These are phyloP conservation scores for Mastigias papua DNA, from an alignment of 30 jellyfish, hydroid and myxozoan species.

Conservation along the genomic window DNA sequence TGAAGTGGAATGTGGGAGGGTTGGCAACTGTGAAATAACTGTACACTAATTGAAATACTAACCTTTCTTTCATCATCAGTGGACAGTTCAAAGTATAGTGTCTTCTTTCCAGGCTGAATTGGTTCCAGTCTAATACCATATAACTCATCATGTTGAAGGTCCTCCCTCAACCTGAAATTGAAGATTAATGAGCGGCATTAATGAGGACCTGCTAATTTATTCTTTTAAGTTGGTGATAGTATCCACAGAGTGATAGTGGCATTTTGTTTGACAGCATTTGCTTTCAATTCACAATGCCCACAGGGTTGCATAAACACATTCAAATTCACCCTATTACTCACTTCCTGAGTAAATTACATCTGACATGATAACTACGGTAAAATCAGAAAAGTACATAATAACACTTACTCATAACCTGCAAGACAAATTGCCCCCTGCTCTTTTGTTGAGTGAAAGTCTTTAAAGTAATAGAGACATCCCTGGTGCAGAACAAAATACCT, in stretches of 20 bases:
- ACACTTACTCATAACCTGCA: slow-evolving; percentile 49
- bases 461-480: slow-evolving; percentile 60
- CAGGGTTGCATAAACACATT: background rate
- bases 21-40: background rate
- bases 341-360: background rate
- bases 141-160: slow-evolving; percentile 24
- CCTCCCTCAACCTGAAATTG: slow-evolving; percentile 31
- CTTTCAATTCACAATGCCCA: too few relatives aligned
- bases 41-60: background rate
- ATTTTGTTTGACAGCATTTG: background rate
- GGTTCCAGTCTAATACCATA: slow-evolving; percentile 49
- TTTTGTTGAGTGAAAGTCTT: slow-evolving; percentile 45
- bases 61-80: slow-evolving; percentile 60
- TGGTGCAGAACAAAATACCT: slow-evolving; percentile 42
- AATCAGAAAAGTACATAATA: background rate
- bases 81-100: slow-evolving; percentile 33
- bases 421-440: slow-evolving; percentile 56
- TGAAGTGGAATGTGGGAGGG: background rate
- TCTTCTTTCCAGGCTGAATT: slow-evolving; percentile 20
- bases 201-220: background rate
- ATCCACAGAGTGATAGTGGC: background rate
- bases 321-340: background rate
- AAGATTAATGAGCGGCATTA: background rate
- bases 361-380: background rate
- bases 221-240: too few relatives aligned